Evolutionary conservation across 2,113 vertebrate genomes (phyloP), one percentile per base, ranked within the genome.

Genomic region (Cynoglossus semilaevis): DNA sequence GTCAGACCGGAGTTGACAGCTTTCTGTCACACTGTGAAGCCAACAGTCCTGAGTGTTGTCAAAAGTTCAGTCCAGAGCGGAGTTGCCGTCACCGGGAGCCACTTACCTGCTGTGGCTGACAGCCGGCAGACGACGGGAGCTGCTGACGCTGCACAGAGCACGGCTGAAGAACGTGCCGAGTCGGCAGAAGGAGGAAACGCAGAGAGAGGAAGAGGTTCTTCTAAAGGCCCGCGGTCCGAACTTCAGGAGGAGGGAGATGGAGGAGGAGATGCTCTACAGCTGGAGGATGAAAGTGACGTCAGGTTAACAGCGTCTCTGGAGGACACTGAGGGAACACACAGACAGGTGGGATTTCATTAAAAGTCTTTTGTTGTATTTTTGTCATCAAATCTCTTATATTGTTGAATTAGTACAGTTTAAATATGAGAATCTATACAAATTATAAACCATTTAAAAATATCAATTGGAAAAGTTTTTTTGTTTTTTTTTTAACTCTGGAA

Each of bases 341-440:
- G 9, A 44, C 67, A 79, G 77, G 81, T 84, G 70, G 15, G 51
- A 37, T 48, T 11, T n/a, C n/a, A n/a, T 38, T 22, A 14, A 14
- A 34, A 29, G 10, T n/a, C 38, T 41, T 41, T 41, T 29, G 22
- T 29, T 29, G 22, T 29, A 29, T 29, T 29, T 29, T 29, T 29
- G 6, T 29, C 6, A 2, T 29, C 3, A 29, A 29, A 29, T n/a
- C n/a, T n/a, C n/a, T n/a, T 4, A 29, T 29, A 29, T 29, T 29
- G 22, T 29, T n/a, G n/a, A 6, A 29, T 29, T 4, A 4, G 22
- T 29, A 29, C 3, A 29, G 6, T 29, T 29, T 2, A 29, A 29
- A 29, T 4, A 29, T 29, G 22, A 29, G 22, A 29, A 29, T 29
- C 6, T 29, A 29, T 29, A 29, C 6, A 29, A 29, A 29, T 6